These are phyloP conservation scores for Drosophila eugracilis DNA, from an alignment of 1,140 invertebrate species.

Conservation along the genomic window DNA sequence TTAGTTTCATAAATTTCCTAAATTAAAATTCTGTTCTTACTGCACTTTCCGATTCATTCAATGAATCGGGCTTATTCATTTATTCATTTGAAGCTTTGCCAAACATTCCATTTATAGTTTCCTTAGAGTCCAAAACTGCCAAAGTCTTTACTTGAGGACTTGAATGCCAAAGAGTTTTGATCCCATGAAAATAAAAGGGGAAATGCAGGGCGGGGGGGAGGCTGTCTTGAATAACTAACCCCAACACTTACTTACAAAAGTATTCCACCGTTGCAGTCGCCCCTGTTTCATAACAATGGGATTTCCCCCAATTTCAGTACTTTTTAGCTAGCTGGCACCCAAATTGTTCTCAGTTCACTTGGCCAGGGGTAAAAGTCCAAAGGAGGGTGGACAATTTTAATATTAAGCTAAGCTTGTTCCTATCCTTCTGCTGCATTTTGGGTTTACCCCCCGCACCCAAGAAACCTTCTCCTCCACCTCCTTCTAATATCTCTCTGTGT, in stretches of 20 bases:
- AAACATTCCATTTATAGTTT: constrained; percentile 46
- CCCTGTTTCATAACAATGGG: constrained; percentile 52
- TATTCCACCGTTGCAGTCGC: constrained; percentile 33
- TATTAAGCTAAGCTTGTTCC: constrained; percentile 68
- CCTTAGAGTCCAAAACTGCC: constrained; percentile 24
- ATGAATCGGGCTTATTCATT: constrained; percentile 58
- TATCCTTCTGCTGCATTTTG: constrained; percentile 30
- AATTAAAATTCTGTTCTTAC: not conserved
- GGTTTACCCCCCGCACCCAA: too few species aligned
- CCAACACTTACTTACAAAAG: constrained; percentile 50
- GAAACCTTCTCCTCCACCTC: not conserved
- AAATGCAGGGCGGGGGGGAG: too few species aligned
- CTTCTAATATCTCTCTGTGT: constrained; percentile 24
- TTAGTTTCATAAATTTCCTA: not conserved
- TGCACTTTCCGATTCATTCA: constrained; percentile 42
- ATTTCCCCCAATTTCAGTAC: constrained; percentile 41
- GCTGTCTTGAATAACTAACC: constrained; percentile 28
- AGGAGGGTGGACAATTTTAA: constrained; percentile 54
- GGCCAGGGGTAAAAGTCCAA: constrained; percentile 1
- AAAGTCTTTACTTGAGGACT: constrained; percentile 35
- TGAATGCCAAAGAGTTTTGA: constrained; percentile 44
- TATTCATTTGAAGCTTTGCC: constrained; percentile 64
- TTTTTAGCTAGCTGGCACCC: constrained; percentile 52
- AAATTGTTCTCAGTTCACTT: constrained; percentile 43
- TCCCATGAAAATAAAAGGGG: constrained; percentile 10